phyloP scores from a whole-genome alignment of 1,140 invertebrate genomes.

The Ips typographus region DNA sequence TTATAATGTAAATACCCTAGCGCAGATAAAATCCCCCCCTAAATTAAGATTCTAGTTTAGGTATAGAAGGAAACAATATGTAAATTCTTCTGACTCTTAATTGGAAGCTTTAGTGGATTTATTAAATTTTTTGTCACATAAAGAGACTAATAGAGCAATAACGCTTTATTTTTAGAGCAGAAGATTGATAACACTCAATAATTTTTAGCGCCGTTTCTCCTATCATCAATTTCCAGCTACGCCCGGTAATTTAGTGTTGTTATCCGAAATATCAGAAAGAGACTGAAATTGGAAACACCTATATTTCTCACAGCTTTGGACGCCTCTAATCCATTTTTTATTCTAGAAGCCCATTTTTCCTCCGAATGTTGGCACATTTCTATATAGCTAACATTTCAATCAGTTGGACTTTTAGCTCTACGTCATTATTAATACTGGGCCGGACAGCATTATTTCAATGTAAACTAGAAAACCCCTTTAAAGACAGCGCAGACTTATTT shows the following conservation, averaged over 20 bases:
- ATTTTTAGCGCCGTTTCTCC: conserved; percentile 3
- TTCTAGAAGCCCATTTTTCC: neutral
- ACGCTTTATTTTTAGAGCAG: no score
- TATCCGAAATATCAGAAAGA: conserved; percentile 18
- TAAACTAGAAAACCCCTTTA: conserved; percentile 6
- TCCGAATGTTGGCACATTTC: no score
- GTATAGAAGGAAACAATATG: no score
- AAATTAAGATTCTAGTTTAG: neutral
- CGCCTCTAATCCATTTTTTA: conserved; percentile 16
- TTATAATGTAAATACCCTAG: conserved; percentile 29
- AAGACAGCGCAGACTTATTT: conserved; percentile 2
- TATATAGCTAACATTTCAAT: no score
- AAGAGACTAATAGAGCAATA: no score
- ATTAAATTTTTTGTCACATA: no score
- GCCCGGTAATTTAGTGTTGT: conserved; percentile 16
- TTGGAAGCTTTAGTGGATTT: no score
- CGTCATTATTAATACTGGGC: neutral
- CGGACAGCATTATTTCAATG: neutral
- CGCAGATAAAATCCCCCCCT: conserved; percentile 21
- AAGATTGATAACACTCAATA: neutral
- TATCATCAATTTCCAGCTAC: conserved; percentile 9
- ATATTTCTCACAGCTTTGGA: conserved; percentile 19
- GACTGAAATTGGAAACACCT: conserved; percentile 15
- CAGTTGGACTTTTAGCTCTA: no score
- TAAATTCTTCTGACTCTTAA: no score